These are phyloP conservation scores for Xiphydria camelus DNA, from an alignment of 2,888 invertebrate genomes.

Conservation along the genomic window DNA sequence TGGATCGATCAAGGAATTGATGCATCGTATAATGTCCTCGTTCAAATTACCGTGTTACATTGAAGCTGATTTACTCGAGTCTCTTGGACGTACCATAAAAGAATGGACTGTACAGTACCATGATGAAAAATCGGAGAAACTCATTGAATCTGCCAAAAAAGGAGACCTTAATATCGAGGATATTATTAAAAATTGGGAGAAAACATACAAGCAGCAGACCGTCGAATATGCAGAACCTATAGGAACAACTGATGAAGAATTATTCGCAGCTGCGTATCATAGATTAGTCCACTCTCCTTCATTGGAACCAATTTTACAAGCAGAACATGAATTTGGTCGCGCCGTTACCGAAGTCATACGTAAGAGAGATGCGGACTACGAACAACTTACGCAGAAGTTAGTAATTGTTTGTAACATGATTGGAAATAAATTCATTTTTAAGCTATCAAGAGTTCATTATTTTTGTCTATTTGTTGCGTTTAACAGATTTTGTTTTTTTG, in stretches of 20 bases:
- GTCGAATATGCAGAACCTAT: constrained; percentile 81
- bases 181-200: constrained; percentile 78
- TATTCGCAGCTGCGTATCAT: constrained; percentile 85
- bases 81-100: constrained; percentile 67
- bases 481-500: too few relatives aligned
- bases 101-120: constrained; percentile 70
- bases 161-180: constrained; percentile 73
- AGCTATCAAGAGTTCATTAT: too few relatives aligned
- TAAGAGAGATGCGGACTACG: constrained; percentile 74
- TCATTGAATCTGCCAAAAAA: constrained; percentile 65
- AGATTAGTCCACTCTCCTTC: constrained; percentile 82
- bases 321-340: constrained; percentile 85
- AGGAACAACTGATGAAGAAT: constrained; percentile 81
- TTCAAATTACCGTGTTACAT: constrained; percentile 73
- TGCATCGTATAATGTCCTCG: constrained; percentile 68
- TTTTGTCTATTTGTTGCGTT: too few relatives aligned
- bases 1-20: constrained; percentile 66
- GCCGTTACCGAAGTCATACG: constrained; percentile 74
- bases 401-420: constrained; percentile 16
- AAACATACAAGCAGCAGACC: constrained; percentile 77
- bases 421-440: background rate
- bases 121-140: constrained; percentile 67
- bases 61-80: constrained; percentile 66
- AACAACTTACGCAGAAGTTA: constrained; percentile 68
- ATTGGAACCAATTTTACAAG: constrained; percentile 82